Conservation (phyloP, 1,140 invertebrate species). For the Trichonephila clavata region DNA sequence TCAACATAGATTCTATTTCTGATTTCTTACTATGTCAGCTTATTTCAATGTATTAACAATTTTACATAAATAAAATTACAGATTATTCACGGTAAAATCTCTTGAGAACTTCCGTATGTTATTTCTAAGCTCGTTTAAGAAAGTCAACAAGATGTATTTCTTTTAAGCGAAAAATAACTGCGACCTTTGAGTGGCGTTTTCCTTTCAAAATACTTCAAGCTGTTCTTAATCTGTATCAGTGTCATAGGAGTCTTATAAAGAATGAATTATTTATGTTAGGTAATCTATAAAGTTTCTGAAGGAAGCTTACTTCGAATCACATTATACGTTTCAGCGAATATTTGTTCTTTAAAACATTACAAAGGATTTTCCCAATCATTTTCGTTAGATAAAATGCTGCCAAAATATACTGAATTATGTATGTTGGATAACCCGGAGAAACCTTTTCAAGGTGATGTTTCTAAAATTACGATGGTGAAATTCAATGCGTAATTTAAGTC, state of each 20-base stretch:
- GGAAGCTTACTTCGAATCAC: not conserved
- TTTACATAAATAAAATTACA: not conserved
- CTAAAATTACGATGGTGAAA: no score
- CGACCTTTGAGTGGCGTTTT: not conserved
- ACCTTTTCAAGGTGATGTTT: no score
- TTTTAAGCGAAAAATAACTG: not conserved
- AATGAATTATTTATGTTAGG: not conserved
- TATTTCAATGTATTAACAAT: not conserved
- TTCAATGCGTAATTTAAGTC: no score
- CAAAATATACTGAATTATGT: not conserved
- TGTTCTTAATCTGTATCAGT: slow-evolving; percentile 19
- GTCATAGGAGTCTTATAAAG: not conserved
- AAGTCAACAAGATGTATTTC: not conserved
- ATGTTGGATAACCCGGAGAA: not conserved
- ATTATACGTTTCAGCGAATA: not conserved
- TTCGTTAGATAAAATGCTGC: not conserved
- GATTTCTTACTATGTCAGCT: not conserved
- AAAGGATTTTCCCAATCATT: slow-evolving; percentile 2
- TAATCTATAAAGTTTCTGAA: not conserved
- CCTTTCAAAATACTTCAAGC: not conserved
- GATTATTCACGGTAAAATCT: not conserved
- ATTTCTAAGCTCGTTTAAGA: not conserved
- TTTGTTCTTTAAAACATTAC: slow-evolving; percentile 8
- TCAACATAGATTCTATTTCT: not conserved
- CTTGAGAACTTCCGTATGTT: not conserved